Evolutionary conservation across 2,797 vertebrate species (phyloP).

Genomic region (Melanotaenia nigrans): DNA sequence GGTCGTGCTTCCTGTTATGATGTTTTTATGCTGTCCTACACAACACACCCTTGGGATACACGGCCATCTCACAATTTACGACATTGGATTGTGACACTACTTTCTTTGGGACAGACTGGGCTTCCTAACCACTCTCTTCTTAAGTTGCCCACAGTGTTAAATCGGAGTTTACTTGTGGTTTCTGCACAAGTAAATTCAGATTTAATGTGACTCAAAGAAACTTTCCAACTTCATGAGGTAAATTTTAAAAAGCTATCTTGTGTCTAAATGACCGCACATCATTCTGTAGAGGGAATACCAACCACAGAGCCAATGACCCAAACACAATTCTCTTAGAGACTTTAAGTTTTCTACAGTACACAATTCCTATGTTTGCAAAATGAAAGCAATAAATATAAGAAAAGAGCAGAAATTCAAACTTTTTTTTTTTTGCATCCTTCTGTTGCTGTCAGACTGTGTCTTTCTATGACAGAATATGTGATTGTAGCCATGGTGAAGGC

Average conservation of each 20-base stretch:
- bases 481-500: slow-evolving; percentile 54
- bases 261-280: background rate
- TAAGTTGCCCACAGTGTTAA: background rate
- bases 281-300: background rate
- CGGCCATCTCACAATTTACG: background rate
- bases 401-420: slow-evolving; percentile 8
- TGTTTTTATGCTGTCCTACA: background rate
- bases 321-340: background rate
- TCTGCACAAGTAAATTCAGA: background rate
- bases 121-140: background rate
- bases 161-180: background rate
- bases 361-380: slow-evolving; percentile 11
- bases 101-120: background rate
- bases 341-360: slow-evolving; percentile 15
- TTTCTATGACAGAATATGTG: slow-evolving; percentile 47
- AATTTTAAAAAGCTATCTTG: background rate
- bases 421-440: slow-evolving; percentile 24
- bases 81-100: no score
- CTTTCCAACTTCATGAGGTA: background rate
- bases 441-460: background rate
- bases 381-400: slow-evolving; percentile 3
- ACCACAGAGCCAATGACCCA: background rate
- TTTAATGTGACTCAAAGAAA: slow-evolving; percentile 4
- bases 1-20: background rate
- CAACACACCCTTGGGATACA: background rate